Evolutionary conservation across 2,888 invertebrate species (phyloP).

Genomic region (Orthosia gothica): DNA sequence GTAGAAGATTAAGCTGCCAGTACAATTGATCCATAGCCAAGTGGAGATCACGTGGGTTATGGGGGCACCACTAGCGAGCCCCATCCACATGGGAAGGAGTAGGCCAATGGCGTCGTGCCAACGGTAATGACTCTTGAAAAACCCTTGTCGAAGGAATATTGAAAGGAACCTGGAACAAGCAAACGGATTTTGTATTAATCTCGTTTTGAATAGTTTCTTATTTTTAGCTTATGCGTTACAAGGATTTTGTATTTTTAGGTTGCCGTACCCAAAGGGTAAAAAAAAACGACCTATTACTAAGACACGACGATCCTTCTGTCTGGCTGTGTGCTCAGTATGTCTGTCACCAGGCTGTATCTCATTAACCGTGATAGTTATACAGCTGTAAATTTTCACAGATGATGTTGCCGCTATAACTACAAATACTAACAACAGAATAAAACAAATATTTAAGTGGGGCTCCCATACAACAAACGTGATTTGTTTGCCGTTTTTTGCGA

Average conservation of each 20-base stretch:
- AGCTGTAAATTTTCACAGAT: too few species aligned
- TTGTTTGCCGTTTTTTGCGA: too few species aligned
- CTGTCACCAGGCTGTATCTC: too few species aligned
- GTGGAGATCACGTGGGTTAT: slow-evolving; percentile 79
- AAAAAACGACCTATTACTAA: too few species aligned
- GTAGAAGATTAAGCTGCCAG: slow-evolving; percentile 92
- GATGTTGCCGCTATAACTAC: too few species aligned
- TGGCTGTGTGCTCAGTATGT: too few species aligned
- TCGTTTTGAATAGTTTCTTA: slow-evolving; percentile 4
- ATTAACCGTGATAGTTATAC: too few species aligned
- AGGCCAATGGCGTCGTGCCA: slow-evolving; percentile 83
- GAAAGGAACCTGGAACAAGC: slow-evolving; percentile 75
- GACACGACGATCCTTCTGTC: too few species aligned
- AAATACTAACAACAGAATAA: too few species aligned
- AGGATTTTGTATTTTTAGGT: neutral
- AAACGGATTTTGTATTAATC: slow-evolving; percentile 27
- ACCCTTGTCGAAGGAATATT: slow-evolving; percentile 76
- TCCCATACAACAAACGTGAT: too few species aligned
- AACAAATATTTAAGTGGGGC: too few species aligned
- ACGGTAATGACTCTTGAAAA: slow-evolving; percentile 78
- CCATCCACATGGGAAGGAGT: slow-evolving; percentile 86
- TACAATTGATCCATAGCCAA: slow-evolving; percentile 91
- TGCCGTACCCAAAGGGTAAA: too few species aligned
- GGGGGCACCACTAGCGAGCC: slow-evolving; percentile 77
- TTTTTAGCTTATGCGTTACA: neutral